These are phyloP conservation scores for Sebastiscus albofasciatus DNA, from an alignment of 2,797 vertebrate species.

Conservation along the genomic window DNA sequence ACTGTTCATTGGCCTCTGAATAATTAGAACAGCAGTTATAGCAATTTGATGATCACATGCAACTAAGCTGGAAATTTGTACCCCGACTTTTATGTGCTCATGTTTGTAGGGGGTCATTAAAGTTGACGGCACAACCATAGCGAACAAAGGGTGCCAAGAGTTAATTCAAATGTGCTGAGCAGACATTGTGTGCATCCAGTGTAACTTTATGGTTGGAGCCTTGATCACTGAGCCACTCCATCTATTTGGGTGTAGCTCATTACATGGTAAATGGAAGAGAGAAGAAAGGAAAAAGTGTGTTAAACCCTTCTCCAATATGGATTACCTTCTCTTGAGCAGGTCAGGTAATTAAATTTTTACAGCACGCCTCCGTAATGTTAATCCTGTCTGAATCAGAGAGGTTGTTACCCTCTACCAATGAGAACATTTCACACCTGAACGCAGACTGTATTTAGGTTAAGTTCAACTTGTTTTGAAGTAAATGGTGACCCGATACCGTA, in stretches of 20 bases:
- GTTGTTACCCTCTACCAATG: not conserved
- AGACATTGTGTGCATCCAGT: slow-evolving; percentile 22
- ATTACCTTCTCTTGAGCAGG: slow-evolving; percentile 27
- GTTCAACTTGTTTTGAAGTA: not conserved
- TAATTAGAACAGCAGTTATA: not conserved
- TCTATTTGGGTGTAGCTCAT: slow-evolving; percentile 30
- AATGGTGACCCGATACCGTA: not conserved
- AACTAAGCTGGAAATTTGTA: slow-evolving; percentile 14
- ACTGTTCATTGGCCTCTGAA: not conserved
- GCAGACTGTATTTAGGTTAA: not conserved
- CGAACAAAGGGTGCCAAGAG: not conserved
- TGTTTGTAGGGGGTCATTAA: slow-evolving; percentile 35
- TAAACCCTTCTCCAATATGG: not conserved
- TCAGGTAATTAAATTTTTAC: slow-evolving; percentile 28
- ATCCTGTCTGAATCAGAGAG: slow-evolving; percentile 1
- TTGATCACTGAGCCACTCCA: slow-evolving; percentile 12
- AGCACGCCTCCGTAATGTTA: not conserved
- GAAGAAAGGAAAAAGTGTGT: not conserved
- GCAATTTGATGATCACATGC: not conserved
- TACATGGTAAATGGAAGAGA: slow-evolving; percentile 21
- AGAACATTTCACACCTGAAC: not conserved
- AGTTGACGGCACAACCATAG: slow-evolving; percentile 2
- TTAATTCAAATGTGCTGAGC: slow-evolving; percentile 49
- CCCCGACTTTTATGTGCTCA: slow-evolving; percentile 12
- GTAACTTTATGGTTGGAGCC: slow-evolving; percentile 26